These are phyloP conservation scores for Achatina immaculata DNA, from an alignment of 1,140 invertebrate species.

Conservation along the genomic window DNA sequence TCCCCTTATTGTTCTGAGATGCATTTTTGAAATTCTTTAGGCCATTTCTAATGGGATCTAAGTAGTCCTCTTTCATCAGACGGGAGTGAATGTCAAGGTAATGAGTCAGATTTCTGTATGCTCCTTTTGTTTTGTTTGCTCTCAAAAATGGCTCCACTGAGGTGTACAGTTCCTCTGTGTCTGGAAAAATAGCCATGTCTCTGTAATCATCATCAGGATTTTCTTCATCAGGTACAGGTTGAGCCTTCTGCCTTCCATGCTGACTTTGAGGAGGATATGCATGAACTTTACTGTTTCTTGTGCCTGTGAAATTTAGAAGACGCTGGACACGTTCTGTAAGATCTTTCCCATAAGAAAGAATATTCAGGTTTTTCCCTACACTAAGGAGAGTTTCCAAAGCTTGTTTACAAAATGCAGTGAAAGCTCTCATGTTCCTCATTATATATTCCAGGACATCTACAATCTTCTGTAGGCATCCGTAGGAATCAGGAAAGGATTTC, in stretches of 20 bases:
- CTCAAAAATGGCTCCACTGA: conserved; percentile 68
- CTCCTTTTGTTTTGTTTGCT: conserved; percentile 76
- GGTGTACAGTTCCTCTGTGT: conserved; percentile 12
- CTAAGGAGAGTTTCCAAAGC: neutral
- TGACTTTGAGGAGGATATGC: neutral
- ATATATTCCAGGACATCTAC: conserved; percentile 24
- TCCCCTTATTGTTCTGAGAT: conserved; percentile 7
- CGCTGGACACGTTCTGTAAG: neutral
- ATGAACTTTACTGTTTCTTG: neutral
- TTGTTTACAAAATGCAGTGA: neutral
- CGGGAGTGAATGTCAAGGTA: conserved; percentile 85
- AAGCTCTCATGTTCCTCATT: neutral
- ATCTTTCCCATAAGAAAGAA: neutral
- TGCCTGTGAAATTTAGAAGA: neutral
- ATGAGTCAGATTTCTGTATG: conserved; percentile 75
- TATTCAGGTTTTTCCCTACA: conserved; percentile 11
- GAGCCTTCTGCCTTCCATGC: neutral
- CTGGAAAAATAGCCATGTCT: conserved; percentile 25
- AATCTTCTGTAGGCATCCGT: neutral
- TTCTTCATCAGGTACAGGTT: conserved; percentile 25
- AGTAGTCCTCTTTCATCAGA: conserved; percentile 80
- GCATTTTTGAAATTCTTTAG: conserved; percentile 54
- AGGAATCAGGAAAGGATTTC: neutral
- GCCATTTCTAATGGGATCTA: conserved; percentile 69
- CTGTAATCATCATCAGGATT: conserved; percentile 17